phyloP scores from a whole-genome alignment of 2,888 invertebrate genomes.

The Mimas tiliae region DNA sequence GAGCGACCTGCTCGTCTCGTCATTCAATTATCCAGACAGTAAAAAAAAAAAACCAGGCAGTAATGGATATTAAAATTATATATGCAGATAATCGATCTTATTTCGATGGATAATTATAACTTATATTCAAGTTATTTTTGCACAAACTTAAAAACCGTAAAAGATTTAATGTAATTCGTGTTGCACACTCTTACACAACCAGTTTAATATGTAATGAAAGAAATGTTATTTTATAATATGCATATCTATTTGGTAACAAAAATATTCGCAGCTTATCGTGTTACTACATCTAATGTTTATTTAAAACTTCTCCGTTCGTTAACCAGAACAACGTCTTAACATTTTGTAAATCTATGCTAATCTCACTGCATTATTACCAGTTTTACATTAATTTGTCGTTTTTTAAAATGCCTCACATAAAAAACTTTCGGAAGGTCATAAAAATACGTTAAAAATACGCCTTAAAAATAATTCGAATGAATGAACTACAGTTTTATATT shows the following conservation, averaged over 20 bases:
- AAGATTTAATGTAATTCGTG: slow-evolving; percentile 3
- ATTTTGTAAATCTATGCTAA: slow-evolving; percentile 36
- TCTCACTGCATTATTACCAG: slow-evolving; percentile 38
- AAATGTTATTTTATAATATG: neutral
- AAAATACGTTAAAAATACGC: slow-evolving; percentile 35
- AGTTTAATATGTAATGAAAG: neutral
- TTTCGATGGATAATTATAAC: too few relatives aligned
- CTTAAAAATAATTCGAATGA: slow-evolving; percentile 42
- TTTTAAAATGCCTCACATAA: slow-evolving; percentile 37
- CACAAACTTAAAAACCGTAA: neutral
- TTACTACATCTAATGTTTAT: slow-evolving; percentile 29
- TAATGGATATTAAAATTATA: too few relatives aligned
- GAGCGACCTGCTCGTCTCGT: too few relatives aligned
- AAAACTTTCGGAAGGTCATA: slow-evolving; percentile 37
- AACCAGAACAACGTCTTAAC: slow-evolving; percentile 26
- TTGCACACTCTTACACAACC: slow-evolving; percentile 1
- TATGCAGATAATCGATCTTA: too few relatives aligned
- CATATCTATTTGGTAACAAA: slow-evolving; percentile 1
- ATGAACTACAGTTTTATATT: slow-evolving; percentile 43
- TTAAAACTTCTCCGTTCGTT: slow-evolving; percentile 29
- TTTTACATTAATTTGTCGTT: slow-evolving; percentile 29
- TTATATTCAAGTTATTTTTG: neutral
- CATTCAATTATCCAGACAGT: too few relatives aligned
- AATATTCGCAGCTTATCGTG: slow-evolving; percentile 18
- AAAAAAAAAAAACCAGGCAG: too few relatives aligned